phyloP scores from a whole-genome alignment of 2,888 invertebrate genomes.

The Cephus pygmeus region DNA sequence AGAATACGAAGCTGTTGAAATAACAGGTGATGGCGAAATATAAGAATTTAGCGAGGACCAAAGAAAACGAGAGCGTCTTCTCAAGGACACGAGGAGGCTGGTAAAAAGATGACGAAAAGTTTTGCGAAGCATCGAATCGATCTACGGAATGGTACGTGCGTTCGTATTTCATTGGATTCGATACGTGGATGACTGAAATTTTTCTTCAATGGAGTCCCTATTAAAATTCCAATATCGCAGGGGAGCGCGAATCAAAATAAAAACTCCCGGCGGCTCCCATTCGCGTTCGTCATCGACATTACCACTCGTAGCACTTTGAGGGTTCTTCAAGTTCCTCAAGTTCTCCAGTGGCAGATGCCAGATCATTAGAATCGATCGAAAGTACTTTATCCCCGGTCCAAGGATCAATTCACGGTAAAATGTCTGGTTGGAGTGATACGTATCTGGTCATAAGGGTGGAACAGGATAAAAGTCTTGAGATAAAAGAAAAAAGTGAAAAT shows the following conservation, averaged over 20 bases:
- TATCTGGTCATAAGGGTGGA: not conserved
- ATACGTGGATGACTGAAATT: not conserved
- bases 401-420: not conserved
- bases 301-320: conserved; percentile 2
- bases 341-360: not conserved
- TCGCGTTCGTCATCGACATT: not conserved
- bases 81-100: not conserved
- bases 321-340: not conserved
- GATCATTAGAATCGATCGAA: conserved; percentile 11
- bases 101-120: not conserved
- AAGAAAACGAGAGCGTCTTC: not conserved
- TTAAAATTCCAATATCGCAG: not conserved
- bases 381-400: not conserved
- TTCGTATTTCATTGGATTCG: not conserved
- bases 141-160: not conserved
- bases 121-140: not conserved
- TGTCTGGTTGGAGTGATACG: not conserved
- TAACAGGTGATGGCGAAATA: not conserved
- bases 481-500: not conserved
- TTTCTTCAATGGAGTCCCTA: not conserved
- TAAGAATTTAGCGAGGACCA: not conserved
- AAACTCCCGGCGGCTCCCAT: not conserved
- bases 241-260: not conserved
- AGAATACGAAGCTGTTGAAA: not conserved
- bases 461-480: no score